phyloP scores from a whole-genome alignment of 2,797 vertebrate genomes.

The Enteromius treurensis region DNA sequence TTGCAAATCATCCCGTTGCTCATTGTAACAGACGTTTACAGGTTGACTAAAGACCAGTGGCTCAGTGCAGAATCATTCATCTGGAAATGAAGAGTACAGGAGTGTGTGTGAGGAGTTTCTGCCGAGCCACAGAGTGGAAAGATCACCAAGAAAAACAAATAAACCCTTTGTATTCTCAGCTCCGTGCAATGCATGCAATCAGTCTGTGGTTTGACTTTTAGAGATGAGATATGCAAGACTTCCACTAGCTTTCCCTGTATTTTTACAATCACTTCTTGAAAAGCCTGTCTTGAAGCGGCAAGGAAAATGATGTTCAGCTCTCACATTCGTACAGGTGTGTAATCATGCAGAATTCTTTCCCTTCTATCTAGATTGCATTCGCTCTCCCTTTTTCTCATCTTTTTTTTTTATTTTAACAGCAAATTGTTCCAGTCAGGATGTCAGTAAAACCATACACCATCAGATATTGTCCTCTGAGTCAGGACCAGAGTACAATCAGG shows the following conservation, averaged over 20 bases:
- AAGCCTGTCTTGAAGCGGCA: conserved; percentile 36
- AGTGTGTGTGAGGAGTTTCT: neutral
- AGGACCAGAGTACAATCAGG: neutral
- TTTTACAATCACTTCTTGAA: conserved; percentile 38
- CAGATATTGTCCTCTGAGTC: neutral
- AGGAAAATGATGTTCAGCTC: conserved; percentile 38
- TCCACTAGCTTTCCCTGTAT: conserved; percentile 31
- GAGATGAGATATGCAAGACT: conserved; percentile 5
- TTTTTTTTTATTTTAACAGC: neutral
- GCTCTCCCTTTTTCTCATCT: neutral
- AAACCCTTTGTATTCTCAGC: conserved; percentile 14
- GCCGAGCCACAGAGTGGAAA: conserved; percentile 2
- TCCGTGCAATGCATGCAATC: conserved; percentile 9
- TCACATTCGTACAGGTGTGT: conserved; percentile 38
- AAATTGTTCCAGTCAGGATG: neutral
- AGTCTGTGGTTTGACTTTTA: neutral
- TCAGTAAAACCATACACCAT: neutral
- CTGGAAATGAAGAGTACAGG: conserved; percentile 27
- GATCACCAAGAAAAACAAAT: conserved; percentile 14
- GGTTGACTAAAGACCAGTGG: conserved; percentile 16
- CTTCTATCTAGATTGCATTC: conserved; percentile 29
- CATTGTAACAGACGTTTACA: neutral
- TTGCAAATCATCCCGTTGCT: conserved; percentile 5
- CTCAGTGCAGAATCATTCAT: conserved; percentile 23
- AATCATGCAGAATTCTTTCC: conserved; percentile 47